phyloP scores from a whole-genome alignment of 2,797 vertebrate species.

The Antrozous pallidus region DNA sequence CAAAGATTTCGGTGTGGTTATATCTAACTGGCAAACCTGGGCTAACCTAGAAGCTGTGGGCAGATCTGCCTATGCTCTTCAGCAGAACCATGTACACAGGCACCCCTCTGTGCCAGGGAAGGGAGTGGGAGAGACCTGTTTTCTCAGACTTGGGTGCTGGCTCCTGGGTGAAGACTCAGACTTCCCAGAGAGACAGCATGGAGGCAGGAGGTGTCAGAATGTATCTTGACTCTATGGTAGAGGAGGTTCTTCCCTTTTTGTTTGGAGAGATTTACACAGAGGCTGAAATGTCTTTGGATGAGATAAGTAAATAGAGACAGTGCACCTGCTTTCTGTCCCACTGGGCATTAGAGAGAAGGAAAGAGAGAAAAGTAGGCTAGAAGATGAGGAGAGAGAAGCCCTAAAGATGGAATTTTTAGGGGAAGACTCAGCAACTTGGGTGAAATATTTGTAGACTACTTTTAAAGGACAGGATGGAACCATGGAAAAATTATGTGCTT shows the following conservation, averaged over 20 bases:
- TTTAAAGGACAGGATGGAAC: not conserved
- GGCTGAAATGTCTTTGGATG: not conserved
- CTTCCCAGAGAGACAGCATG: not conserved
- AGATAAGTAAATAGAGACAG: not conserved
- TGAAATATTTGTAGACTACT: not conserved
- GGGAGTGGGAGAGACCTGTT: not conserved
- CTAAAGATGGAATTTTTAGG: not conserved
- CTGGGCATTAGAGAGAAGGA: not conserved
- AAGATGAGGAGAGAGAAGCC: not conserved
- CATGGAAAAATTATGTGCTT: not conserved
- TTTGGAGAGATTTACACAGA: not conserved
- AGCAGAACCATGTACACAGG: not conserved
- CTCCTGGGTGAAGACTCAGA: not conserved
- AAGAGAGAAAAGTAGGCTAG: not conserved
- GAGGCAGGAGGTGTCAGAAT: not conserved
- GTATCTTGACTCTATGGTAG: not conserved
- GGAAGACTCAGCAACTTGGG: not conserved
- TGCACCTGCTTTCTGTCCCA: not conserved
- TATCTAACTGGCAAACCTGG: not conserved
- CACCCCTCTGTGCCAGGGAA: not conserved
- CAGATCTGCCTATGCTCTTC: no score
- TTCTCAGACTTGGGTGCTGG: not conserved
- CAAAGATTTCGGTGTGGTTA: not conserved
- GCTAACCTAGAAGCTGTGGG: not conserved
- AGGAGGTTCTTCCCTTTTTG: not conserved